phyloP scores from a whole-genome alignment of 2,797 vertebrate species.

The Lepidocolaptes lacrymiger region DNA sequence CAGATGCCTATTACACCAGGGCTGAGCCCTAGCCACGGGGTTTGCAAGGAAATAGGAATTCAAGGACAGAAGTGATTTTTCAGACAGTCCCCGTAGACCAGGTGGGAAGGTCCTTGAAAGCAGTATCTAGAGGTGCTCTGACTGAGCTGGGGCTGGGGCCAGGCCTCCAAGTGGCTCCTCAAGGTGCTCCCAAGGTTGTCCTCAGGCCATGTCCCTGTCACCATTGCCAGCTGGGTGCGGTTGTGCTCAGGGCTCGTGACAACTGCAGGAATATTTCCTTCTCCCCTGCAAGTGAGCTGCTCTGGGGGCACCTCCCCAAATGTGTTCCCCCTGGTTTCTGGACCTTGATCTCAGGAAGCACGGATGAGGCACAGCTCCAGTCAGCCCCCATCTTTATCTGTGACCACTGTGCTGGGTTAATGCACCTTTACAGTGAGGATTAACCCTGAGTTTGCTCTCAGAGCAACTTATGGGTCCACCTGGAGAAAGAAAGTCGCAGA shows the following conservation, averaged over 20 bases:
- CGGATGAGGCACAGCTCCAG: neutral
- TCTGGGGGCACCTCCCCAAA: neutral
- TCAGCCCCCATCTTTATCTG: accelerated
- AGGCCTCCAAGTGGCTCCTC: neutral
- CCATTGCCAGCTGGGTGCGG: neutral
- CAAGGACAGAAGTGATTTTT: constrained; percentile 57
- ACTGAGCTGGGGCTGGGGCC: neutral
- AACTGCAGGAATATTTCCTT: neutral
- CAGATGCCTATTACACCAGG: constrained; percentile 10
- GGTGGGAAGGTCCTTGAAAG: neutral
- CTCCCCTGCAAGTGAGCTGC: neutral
- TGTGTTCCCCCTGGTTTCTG: neutral
- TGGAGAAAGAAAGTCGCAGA: neutral
- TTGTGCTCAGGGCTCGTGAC: neutral
- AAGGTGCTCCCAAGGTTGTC: neutral
- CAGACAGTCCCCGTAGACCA: neutral
- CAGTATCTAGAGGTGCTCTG: neutral
- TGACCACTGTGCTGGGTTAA: neutral
- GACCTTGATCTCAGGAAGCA: accelerated
- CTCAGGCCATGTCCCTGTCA: neutral
- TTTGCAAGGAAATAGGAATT: constrained; percentile 48
- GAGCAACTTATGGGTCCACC: neutral
- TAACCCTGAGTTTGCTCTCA: neutral
- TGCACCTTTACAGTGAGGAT: neutral
- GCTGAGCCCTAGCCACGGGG: neutral